Percentiles rank a stretch among this genome's conserved stretches.
Conservation (phyloP, 2,113 vertebrate genomes). For the Pterophyllum scalare region DNA sequence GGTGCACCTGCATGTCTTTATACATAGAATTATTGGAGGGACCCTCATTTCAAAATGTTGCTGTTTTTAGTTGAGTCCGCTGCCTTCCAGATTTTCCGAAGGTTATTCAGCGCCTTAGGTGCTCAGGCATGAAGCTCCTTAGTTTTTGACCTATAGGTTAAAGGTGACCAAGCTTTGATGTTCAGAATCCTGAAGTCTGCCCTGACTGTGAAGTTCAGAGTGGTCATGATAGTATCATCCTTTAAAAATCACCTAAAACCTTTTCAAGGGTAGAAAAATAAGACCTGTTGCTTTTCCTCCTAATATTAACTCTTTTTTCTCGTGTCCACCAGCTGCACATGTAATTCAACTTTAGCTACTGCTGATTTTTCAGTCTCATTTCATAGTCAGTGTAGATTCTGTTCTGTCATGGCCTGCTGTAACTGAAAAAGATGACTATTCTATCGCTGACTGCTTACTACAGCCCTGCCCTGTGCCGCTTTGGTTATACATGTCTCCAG, state of each 20-base stretch:
- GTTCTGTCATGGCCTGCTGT: neutral
- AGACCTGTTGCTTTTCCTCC: neutral
- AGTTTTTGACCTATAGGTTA: neutral
- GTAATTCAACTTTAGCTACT: neutral
- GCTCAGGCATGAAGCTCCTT: neutral
- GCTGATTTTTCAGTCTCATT: neutral
- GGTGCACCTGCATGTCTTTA: neutral
- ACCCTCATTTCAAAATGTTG: no score
- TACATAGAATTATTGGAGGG: neutral
- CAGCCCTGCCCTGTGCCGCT: slow-evolving; percentile 15
- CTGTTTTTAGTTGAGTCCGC: neutral
- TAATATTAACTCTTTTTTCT: neutral
- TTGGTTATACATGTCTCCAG: slow-evolving; percentile 36
- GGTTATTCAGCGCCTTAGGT: neutral
- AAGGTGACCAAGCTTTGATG: neutral
- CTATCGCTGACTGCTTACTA: slow-evolving; percentile 38
- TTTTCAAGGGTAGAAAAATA: neutral
- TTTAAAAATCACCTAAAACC: neutral
- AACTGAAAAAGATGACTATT: slow-evolving; percentile 38
- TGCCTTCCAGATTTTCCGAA: neutral
- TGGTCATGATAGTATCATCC: neutral
- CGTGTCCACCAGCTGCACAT: neutral
- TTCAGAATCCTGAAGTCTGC: neutral
- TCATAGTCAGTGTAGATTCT: neutral
- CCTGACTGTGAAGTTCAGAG: neutral